Evolutionary conservation across 2,888 invertebrate genomes (phyloP), one percentile per base, ranked within the genome.

Genomic region (Hofmannophila pseudospretella): DNA sequence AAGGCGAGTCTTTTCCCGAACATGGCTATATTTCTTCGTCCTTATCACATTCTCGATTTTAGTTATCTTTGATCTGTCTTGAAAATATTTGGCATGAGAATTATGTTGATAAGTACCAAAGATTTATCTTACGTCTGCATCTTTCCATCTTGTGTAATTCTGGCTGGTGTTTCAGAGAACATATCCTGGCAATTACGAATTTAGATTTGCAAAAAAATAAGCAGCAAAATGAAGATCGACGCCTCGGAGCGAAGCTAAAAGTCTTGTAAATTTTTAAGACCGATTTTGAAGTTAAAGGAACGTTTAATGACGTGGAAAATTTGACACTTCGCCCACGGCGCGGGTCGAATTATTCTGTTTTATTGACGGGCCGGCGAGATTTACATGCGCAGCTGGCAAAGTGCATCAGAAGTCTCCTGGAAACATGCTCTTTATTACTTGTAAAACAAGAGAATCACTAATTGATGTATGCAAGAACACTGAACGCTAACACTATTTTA

Each of bases 251-350:
- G 38, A 43, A 44, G 45, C 47, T 50, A 49, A 57, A 54, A 43
- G 32, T 50, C 39, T 57, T 51, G 52, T 62, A 59, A 59, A 62
- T 65, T 67, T 61, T 66, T 54, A 54, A 62, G 54, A 47, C 46
- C 55, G 64, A 64, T 70, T 63, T 59, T 55, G 60, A 69, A 67
- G 64, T 67, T 67, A 62, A 70, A 67, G 64, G 58, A 55, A 50
- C 48, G 64, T 68, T 70, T 75, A 79, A 82, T 79, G 77, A 70
- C 52, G 67, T 74, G 73, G 71, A 81, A 82, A 81, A 82, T 81
- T 78, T 75, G 72, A 79, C 81, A 79, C 77, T 71, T 70, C 59
- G 67, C 68, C 72, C 63, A 61, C 61, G 61, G 51, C 52, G 44
- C 48, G 52, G 41, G 46, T 45, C 60, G 63, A 73, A 75, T 79